A percentile compares a stretch with the other conserved stretches of the same genome.
These are phyloP conservation scores for Falco biarmicus DNA, from an alignment of 2,797 vertebrate genomes.

Conservation along the genomic window DNA sequence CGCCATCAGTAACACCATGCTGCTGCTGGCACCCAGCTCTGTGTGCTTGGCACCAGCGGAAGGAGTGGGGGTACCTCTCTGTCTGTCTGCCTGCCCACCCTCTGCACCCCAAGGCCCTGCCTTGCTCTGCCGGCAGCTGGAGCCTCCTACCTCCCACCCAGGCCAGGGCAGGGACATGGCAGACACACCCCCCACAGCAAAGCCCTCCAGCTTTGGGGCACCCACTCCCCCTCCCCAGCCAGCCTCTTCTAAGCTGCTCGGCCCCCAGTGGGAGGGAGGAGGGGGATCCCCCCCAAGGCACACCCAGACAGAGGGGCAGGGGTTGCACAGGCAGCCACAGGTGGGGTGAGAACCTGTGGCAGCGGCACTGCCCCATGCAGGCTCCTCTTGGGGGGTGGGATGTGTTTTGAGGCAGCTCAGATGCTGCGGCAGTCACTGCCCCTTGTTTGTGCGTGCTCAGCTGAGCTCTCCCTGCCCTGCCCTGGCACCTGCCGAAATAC, in stretches of 20 bases:
- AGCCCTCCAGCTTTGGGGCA: background rate
- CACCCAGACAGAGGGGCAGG: background rate
- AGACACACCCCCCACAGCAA: background rate
- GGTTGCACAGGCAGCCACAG: background rate
- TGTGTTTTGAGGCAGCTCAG: background rate
- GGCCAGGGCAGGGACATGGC: fast-evolving
- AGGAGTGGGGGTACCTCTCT: background rate
- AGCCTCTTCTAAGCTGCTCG: background rate
- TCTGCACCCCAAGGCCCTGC: background rate
- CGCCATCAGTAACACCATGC: background rate
- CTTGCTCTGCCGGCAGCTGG: background rate
- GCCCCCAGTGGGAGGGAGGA: background rate
- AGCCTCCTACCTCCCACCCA: background rate
- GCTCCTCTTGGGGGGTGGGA: background rate
- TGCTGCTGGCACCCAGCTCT: background rate
- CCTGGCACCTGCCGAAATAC: background rate
- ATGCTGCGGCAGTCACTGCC: background rate
- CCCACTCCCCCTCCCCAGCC: background rate
- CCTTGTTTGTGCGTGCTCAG: background rate
- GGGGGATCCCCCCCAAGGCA: background rate
- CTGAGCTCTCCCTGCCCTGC: background rate
- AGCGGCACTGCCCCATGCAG: no score
- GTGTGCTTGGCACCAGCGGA: fast-evolving
- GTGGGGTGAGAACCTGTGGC: background rate
- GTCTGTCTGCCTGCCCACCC: background rate